phyloP scores from a whole-genome alignment of 1,140 invertebrate genomes.

The Drosophila equinoxialis region DNA sequence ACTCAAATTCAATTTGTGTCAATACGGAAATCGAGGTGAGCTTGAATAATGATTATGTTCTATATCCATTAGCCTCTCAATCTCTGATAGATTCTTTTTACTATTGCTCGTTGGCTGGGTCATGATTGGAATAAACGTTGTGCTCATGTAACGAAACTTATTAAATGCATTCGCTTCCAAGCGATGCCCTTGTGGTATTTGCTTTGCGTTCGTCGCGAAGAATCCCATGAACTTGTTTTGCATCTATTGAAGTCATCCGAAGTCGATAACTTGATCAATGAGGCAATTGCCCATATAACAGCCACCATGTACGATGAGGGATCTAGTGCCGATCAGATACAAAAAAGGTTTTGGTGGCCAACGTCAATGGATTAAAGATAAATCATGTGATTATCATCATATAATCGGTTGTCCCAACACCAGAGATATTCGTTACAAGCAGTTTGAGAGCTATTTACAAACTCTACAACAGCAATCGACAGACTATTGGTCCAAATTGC shows the following conservation, averaged over 20 bases:
- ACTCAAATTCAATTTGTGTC: slow-evolving; percentile 88
- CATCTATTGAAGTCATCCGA: slow-evolving; percentile 22
- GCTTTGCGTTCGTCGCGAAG: slow-evolving; percentile 47
- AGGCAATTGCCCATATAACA: slow-evolving; percentile 47
- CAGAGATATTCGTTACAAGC: slow-evolving; percentile 37
- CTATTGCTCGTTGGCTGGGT: slow-evolving; percentile 50
- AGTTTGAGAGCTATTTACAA: slow-evolving; percentile 81
- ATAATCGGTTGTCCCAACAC: slow-evolving; percentile 41
- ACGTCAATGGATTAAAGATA: slow-evolving; percentile 50
- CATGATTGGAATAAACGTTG: slow-evolving; percentile 44
- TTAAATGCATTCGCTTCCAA: slow-evolving; percentile 48
- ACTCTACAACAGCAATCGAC: slow-evolving; percentile 29
- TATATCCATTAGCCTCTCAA: not conserved
- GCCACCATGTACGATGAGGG: slow-evolving; percentile 42
- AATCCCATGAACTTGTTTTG: slow-evolving; percentile 28
- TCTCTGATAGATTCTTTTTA: slow-evolving; percentile 44
- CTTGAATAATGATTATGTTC: no score
- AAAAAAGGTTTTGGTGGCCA: not conserved
- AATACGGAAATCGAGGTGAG: slow-evolving; percentile 85
- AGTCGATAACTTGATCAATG: slow-evolving; percentile 27
- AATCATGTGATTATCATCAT: slow-evolving; percentile 48
- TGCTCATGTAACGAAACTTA: not conserved
- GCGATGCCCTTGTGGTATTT: slow-evolving; percentile 61
- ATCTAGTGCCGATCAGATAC: not conserved
- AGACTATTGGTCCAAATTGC: slow-evolving; percentile 43